Base-by-base conservation (phyloP, 1,140 invertebrate genomes). In the Pararge aegeria region DNA sequence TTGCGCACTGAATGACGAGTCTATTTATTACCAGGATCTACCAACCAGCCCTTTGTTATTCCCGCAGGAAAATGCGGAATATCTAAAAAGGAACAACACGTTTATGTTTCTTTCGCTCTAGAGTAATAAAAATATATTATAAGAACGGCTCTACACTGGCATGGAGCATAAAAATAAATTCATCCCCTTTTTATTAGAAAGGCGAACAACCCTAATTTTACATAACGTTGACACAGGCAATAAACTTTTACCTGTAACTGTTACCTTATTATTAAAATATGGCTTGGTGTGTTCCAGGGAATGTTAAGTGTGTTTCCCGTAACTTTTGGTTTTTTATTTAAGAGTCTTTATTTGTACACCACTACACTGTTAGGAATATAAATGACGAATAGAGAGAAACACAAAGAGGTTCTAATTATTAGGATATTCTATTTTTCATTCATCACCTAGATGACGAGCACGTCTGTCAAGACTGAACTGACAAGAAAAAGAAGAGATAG, bases 131-230 rank as follows among this genome's bases (percentile, higher is more conserved):
- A 57, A 57, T 12, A 13, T 50, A 57, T 48, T 42, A 57, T 18
- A 27, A 57, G n/a, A 21, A 19, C 19, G 44, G 30, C 30, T 49
- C 42, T 49, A 19, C 52, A 5, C 44, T 48, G 54, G 46, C 46
- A 50, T 50, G 44, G 46, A 27, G 29, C 46, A 50, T 50, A 57
- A 57, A 57, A 57, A 57, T 57, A 57, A 57, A 57, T 57, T 57
- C 55, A 50, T 57, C 24, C 46, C 20, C 15, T 38, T 57, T 55
- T 57, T 57, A 57, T 57, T 57, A 50, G 21, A 57, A 10, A 46
- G 46, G 27, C 49, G 44, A 57, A 57, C 55, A 57, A 38, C 29
- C 55, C 46, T 57, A 57, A 57, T 57, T 57, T 57, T 57, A 50
- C 55, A 57, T 57, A 57, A 57, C 13, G 44, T 27, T 57, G 44